phyloP scores from a whole-genome alignment of 2,888 invertebrate genomes.

The Biston betularia region DNA sequence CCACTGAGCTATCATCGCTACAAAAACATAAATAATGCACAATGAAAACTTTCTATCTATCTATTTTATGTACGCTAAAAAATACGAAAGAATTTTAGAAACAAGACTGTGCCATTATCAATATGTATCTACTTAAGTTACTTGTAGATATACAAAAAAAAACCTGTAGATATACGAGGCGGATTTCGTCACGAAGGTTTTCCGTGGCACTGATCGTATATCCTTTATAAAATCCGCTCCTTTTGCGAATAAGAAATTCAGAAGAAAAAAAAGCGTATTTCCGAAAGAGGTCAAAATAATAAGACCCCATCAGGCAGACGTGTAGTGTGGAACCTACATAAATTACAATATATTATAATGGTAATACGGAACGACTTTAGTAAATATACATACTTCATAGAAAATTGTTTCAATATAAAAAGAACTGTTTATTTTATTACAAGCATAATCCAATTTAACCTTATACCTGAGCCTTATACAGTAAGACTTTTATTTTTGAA shows the following conservation, averaged over 20 bases:
- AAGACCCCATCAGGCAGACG: conserved; percentile 44
- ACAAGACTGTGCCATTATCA: too few species aligned
- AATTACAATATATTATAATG: conserved; percentile 53
- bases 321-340: conserved; percentile 53
- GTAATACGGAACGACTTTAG: conserved; percentile 15
- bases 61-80: too few species aligned
- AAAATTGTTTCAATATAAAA: conserved; percentile 18
- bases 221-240: conserved; percentile 15
- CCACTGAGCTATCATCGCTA: too few species aligned
- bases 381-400: conserved; percentile 10
- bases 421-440: neutral
- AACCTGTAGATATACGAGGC: neutral
- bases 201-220: conserved; percentile 4
- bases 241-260: conserved; percentile 35
- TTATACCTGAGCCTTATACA: too few species aligned
- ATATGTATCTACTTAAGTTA: too few species aligned
- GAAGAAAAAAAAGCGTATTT: conserved; percentile 41
- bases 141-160: neutral
- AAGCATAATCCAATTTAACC: neutral
- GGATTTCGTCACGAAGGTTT: neutral
- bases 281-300: conserved; percentile 52
- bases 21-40: too few species aligned
- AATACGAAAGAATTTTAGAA: too few species aligned
- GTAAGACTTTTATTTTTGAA: too few species aligned
- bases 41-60: too few species aligned